These are phyloP conservation scores for Ciconia stormi DNA, from an alignment of 2,113 vertebrate species.

Conservation along the genomic window DNA sequence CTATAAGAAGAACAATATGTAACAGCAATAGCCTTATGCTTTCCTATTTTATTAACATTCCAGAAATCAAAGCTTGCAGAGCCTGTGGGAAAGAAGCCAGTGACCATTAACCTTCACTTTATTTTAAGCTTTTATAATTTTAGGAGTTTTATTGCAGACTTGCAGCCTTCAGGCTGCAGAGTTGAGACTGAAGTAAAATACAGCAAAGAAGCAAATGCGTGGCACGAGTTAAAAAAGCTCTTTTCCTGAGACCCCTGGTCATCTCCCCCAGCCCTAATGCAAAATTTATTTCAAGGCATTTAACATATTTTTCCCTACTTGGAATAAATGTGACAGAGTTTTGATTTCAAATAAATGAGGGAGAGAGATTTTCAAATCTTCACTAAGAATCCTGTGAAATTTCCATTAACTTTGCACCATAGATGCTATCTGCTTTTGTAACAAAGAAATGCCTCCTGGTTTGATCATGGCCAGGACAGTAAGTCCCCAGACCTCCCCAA, in stretches of 20 bases:
- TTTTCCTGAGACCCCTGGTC: background rate
- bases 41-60: background rate
- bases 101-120: slow-evolving; percentile 20
- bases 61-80: background rate
- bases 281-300: background rate
- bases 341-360: background rate
- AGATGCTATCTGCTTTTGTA: background rate
- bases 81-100: background rate
- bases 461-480: background rate
- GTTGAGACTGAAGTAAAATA: background rate
- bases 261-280: background rate
- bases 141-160: background rate
- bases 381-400: background rate
- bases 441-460: background rate
- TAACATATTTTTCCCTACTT: background rate
- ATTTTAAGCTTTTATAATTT: background rate
- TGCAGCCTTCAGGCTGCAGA: background rate
- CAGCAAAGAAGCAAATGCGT: background rate
- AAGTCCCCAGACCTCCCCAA: background rate
- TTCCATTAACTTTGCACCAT: background rate
- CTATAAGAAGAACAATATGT: background rate
- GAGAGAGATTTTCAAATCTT: background rate
- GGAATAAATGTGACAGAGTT: background rate
- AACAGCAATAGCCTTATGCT: background rate
- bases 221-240: background rate